Base-by-base conservation (phyloP, 2,888 invertebrate genomes). In the Ophioninae sp. region DNA sequence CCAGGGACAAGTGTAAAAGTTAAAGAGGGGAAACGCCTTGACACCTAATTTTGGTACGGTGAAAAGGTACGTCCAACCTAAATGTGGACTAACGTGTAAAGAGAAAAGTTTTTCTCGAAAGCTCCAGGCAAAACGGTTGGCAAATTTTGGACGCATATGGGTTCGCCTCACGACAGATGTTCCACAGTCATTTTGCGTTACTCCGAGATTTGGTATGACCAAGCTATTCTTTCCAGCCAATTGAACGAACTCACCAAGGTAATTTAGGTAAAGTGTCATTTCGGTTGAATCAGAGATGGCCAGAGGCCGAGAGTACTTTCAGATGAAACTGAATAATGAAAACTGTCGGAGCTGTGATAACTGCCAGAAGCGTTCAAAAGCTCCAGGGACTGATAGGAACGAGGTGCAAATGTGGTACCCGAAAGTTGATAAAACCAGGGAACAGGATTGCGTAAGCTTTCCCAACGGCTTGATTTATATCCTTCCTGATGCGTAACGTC, bases 1-100 rank as follows among this genome's bases (percentile, higher is more conserved):
- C 37, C 41, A 41, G 63, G 37, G 20, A 23, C 10, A 17, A 20
- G 5, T 20, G 41, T 37, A 13, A 51, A 63, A 37, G 37, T 64
- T 39, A 37, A 64, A 9, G 13, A 63, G 30, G n/a, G 68, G 61
- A 65, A 75, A 74, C 30, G 79, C 83, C 83, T 81, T 81, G 83
- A 84, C 51, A 51, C 51, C 17, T 51, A 51, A 51, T 13, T 51
- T 51, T 17, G 51, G 51, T 51, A 51, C 17, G 17, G 17, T 10
- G 51, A 41, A 63, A 23, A 58, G 41, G 22, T 39, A 61, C 41
- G 61, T 22, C 37, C 68, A 67, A 23, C 63, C 8, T 51, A 51
- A 17, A 51, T 6, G 17, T 23, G 37, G 13, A 17, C 2, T 6
- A 22, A 44, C 10, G 22, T 23, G 22, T 41, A 23, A 51, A 56